Evolutionary conservation across 1,140 invertebrate species (phyloP).

Genomic region (Heliconius melpomene): DNA sequence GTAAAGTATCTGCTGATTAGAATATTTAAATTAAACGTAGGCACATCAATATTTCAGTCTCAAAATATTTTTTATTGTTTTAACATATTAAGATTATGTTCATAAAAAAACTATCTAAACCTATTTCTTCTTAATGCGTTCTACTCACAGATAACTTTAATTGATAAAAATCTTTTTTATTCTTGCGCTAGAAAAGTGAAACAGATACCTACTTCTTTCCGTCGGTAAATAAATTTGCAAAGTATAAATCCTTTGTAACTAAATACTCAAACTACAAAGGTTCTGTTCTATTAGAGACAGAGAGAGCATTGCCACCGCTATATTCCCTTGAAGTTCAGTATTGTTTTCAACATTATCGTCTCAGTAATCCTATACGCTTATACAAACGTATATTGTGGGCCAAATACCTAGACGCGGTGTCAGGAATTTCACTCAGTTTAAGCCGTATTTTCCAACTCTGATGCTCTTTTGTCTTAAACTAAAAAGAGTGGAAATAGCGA

Average conservation of each 20-base stretch:
- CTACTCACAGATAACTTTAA: too few species aligned
- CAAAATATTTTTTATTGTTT: too few species aligned
- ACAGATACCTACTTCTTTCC: too few species aligned
- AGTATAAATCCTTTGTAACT: not conserved
- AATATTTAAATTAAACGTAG: too few species aligned
- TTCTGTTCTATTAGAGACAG: not conserved
- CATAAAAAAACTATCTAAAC: too few species aligned
- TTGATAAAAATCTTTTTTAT: too few species aligned
- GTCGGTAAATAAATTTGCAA: too few species aligned
- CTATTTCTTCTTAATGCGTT: too few species aligned
- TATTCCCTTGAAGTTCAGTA: conserved; percentile 9
- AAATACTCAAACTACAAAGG: not conserved
- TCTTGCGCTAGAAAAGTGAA: too few species aligned
- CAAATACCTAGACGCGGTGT: conserved; percentile 27
- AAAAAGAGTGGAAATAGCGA: conserved; percentile 31
- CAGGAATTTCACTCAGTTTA: conserved; percentile 25
- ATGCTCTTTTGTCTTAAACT: conserved; percentile 32
- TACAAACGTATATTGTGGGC: conserved; percentile 5
- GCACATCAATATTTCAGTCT: too few species aligned
- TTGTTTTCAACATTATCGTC: conserved; percentile 18
- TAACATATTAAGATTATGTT: too few species aligned
- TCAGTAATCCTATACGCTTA: conserved; percentile 15
- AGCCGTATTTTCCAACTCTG: conserved; percentile 29
- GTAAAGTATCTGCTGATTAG: too few species aligned
- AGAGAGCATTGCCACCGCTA: not conserved